These are phyloP conservation scores for Lycophotia porphyrea DNA, from an alignment of 2,888 invertebrate genomes.

Conservation along the genomic window DNA sequence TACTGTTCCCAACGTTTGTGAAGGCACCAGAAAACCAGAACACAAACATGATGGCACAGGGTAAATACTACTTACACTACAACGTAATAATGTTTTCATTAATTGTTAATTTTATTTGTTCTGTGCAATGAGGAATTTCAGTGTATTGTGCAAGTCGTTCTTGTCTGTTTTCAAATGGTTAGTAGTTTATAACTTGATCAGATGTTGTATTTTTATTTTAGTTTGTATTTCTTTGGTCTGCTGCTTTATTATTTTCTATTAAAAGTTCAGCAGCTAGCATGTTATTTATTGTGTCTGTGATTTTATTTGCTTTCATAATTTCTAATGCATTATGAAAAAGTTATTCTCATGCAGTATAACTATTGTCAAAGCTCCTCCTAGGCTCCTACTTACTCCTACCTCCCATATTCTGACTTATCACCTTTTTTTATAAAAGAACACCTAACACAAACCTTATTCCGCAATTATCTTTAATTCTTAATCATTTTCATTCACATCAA, in stretches of 20 bases:
- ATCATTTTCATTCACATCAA: neutral
- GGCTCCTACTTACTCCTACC: neutral
- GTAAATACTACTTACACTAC: constrained; percentile 51
- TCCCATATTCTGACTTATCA: neutral
- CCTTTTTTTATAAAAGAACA: neutral
- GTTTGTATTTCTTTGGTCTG: neutral
- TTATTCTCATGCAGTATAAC: neutral
- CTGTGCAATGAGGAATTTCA: neutral
- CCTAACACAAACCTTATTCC: neutral
- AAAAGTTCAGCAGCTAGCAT: neutral
- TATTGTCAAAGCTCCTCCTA: neutral
- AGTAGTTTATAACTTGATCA: neutral
- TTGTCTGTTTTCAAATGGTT: constrained; percentile 5
- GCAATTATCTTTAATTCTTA: constrained; percentile 7
- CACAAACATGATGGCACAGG: constrained; percentile 41
- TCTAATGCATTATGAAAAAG: neutral
- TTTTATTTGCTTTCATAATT: neutral
- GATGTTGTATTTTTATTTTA: neutral
- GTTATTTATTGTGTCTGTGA: neutral
- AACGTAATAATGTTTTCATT: constrained; percentile 39
- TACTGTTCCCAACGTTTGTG: constrained; percentile 19
- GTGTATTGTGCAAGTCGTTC: neutral
- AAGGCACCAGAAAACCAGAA: constrained; percentile 27
- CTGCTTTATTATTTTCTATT: neutral
- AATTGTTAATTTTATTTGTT: constrained; percentile 25